Percentiles rank a stretch among this genome's conserved stretches.
phyloP scores from a whole-genome alignment of 2,113 vertebrate species.

The Phoxinus phoxinus region DNA sequence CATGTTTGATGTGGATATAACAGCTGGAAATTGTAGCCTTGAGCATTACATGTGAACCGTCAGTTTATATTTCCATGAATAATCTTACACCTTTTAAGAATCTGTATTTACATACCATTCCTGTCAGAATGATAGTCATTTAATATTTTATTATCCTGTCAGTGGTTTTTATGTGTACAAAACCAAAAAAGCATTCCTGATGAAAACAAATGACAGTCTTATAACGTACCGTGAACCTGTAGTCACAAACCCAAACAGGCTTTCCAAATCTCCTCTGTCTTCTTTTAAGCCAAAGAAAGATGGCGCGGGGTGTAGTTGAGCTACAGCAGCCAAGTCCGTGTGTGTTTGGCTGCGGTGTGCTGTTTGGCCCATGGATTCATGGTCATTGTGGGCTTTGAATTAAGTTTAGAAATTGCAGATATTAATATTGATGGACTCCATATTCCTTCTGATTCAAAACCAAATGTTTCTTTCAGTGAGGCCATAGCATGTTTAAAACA shows the following conservation, averaged over 20 bases:
- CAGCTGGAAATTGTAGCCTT: background rate
- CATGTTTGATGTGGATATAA: conserved; percentile 1
- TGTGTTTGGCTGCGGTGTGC: background rate
- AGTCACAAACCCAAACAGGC: background rate
- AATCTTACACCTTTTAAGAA: background rate
- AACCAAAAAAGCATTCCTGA: background rate
- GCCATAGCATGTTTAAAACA: background rate
- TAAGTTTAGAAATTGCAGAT: background rate
- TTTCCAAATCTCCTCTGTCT: background rate
- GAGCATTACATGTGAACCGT: background rate
- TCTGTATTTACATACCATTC: background rate
- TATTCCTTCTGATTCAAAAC: background rate
- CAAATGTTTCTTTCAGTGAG: conserved; percentile 34
- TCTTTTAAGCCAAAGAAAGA: background rate
- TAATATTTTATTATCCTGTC: background rate
- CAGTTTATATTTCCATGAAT: background rate
- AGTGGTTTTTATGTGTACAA: background rate
- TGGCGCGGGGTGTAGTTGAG: conserved; percentile 10
- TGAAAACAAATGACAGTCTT: background rate
- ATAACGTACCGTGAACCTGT: background rate
- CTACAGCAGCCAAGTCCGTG: background rate
- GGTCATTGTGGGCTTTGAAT: conserved; percentile 23
- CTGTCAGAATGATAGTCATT: background rate
- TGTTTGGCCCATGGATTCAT: background rate
- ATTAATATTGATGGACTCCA: conserved; percentile 1